Conservation (phyloP, 1,140 invertebrate genomes). For the Bombus huntii region DNA sequence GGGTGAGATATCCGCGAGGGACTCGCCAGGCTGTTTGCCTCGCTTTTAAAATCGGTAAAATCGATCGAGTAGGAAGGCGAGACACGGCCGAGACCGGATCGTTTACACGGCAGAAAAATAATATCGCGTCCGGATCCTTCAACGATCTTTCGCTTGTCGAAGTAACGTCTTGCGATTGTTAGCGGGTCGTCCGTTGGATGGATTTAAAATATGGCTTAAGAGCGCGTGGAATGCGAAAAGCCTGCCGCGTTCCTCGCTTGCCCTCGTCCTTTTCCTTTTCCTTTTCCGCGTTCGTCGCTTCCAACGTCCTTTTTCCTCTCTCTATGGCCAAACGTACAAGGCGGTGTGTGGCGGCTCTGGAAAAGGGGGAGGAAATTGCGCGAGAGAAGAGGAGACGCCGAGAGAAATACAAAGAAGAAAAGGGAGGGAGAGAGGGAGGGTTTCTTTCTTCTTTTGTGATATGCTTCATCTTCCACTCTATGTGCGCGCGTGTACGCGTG, state of each 20-base stretch:
- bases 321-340: background rate
- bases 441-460: background rate
- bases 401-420: constrained; percentile 26
- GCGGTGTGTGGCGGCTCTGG: background rate
- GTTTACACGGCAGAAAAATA: background rate
- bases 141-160: background rate
- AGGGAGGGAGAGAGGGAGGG: background rate
- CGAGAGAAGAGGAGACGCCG: constrained; percentile 25
- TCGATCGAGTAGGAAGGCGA: background rate
- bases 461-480: constrained; percentile 25
- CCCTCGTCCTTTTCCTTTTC: no score
- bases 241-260: constrained; percentile 49
- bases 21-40: background rate
- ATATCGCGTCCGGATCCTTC: background rate
- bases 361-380: constrained; percentile 62
- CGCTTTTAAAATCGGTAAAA: background rate
- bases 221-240: constrained; percentile 52
- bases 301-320: constrained; percentile 42
- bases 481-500: background rate
- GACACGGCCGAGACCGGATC: background rate
- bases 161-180: constrained; percentile 2
- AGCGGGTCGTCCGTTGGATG: constrained; percentile 61
- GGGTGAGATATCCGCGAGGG: background rate
- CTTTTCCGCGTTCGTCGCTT: no score
- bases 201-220: constrained; percentile 65